Base-by-base conservation (phyloP, 2,797 vertebrate species). In the Phoeniculus purpureus region DNA sequence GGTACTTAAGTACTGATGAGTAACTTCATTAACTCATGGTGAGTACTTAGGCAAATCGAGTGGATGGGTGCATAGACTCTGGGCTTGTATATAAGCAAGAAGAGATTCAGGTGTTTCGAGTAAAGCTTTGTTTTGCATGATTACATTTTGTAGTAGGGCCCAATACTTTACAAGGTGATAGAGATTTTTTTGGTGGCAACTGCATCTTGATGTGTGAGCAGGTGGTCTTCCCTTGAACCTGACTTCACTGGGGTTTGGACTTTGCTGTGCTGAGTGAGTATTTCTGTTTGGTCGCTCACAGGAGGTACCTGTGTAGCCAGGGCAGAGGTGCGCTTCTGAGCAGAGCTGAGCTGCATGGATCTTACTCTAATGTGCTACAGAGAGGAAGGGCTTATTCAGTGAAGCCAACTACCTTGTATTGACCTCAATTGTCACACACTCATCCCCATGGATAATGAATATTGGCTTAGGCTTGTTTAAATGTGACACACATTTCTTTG, bases 1-100 rank as follows among this genome's bases (percentile, higher is more conserved):
- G 48, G 21, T 61, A 60, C 54, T 85, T 52, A 31, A 60, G 51
- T 81, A 66, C 66, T 73, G 85, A 62, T 87, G 66, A 85, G 73
- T 40, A 5, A 65, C 32, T 68, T 83, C 5, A 25, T 70, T 77
- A 3, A 9, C 48, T 45, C 62, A 16, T 32, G 32, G 32, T 65
- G 79, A 77, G 48, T 72, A 32, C n/a, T 85, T 26, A 55, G 76
- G 59, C 51, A 54, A 59, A 65, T 48, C 4, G 0, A 58, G 65
- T 29, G 34, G 18, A 29, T 34, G 56, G 13, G 14, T 43, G 9
- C 3, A 2, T 1, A 47, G n/a, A 10, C 26, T 64, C 37, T 48
- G 51, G 52, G 23, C 43, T 85, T 51, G 2, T 12, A 7, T 19
- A 32, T 51, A 68, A 85, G 61, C 2, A 3, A 14, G 12, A 13